Conservation (phyloP, 2,113 vertebrate species). For the Paedocypris sp. region DNA sequence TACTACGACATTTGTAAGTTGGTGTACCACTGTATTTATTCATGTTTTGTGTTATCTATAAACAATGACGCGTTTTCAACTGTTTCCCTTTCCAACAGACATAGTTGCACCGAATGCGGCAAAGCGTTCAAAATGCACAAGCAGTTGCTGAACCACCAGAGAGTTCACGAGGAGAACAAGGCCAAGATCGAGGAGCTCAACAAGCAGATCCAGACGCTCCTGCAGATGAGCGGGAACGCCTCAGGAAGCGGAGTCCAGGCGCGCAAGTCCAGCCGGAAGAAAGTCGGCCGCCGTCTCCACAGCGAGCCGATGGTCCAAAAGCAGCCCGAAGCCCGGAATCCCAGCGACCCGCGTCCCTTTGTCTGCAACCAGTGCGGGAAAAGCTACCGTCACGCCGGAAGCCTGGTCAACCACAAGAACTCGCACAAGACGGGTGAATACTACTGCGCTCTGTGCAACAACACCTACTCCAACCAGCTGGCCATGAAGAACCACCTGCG, state of each 20-base stretch:
- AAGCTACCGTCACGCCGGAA: constrained; percentile 79
- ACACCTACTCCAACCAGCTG: constrained; percentile 76
- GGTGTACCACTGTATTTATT: no score
- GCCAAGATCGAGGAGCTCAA: constrained; percentile 64
- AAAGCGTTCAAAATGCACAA: constrained; percentile 78
- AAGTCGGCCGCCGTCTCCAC: constrained; percentile 19
- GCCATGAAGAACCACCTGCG: constrained; percentile 81
- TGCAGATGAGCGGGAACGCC: constrained; percentile 53
- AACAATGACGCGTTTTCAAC: no score
- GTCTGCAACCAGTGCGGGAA: constrained; percentile 75
- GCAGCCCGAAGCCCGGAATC: constrained; percentile 29
- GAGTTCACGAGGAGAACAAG: constrained; percentile 65
- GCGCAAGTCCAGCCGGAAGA: constrained; percentile 33
- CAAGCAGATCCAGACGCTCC: constrained; percentile 59
- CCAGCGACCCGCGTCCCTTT: constrained; percentile 60
- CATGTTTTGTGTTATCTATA: no score
- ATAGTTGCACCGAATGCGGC: constrained; percentile 65
- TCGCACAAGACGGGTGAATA: constrained; percentile 80
- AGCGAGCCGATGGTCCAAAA: constrained; percentile 27
- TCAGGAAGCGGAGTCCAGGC: constrained; percentile 40
- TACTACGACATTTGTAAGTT: no score
- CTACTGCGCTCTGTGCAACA: constrained; percentile 72
- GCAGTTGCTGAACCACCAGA: constrained; percentile 73
- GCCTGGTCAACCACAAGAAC: constrained; percentile 80
- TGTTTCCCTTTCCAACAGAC: constrained; percentile 39